A percentile compares a stretch with the other conserved stretches of the same genome.
phyloP scores from a whole-genome alignment of 2,888 invertebrate species.

The Caenorhabditis angaria region DNA sequence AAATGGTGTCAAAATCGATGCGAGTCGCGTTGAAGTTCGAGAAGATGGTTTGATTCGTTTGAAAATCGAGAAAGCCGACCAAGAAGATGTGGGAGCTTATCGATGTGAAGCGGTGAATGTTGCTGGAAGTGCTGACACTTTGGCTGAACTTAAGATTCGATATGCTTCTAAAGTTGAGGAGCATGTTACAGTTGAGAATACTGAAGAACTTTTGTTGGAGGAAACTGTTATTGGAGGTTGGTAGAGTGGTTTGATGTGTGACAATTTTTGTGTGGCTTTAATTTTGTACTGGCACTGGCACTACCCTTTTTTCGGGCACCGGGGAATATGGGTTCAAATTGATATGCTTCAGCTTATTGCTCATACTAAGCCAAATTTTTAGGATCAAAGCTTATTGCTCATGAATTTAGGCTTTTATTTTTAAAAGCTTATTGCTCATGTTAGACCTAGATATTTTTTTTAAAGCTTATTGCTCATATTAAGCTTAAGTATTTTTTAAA shows the following conservation, averaged over 20 bases:
- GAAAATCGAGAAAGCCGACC: slow-evolving; percentile 60
- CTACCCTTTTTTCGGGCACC: slow-evolving; percentile 1
- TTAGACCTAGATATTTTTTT: too few species aligned
- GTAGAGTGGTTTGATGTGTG: background rate
- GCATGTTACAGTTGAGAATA: slow-evolving; percentile 44
- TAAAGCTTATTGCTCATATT: too few species aligned
- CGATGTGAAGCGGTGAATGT: slow-evolving; percentile 86
- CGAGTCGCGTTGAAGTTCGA: slow-evolving; percentile 48
- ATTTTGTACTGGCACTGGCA: background rate
- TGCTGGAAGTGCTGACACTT: slow-evolving; percentile 78
- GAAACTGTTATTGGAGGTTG: slow-evolving; percentile 36
- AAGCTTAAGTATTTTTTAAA: too few species aligned
- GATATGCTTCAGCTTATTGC: too few species aligned
- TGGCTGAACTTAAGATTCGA: slow-evolving; percentile 55
- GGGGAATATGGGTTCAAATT: too few species aligned
- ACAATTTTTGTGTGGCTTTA: slow-evolving; percentile 18
- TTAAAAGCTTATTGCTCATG: too few species aligned
- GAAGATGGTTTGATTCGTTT: slow-evolving; percentile 72
- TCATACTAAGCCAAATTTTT: too few species aligned
- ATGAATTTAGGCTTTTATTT: too few species aligned
- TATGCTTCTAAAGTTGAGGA: slow-evolving; percentile 73
- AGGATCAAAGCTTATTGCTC: too few species aligned
- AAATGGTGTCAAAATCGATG: slow-evolving; percentile 59
- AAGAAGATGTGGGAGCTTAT: slow-evolving; percentile 74
- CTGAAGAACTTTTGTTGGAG: slow-evolving; percentile 45